Evolutionary conservation across 2,113 vertebrate genomes (phyloP), one percentile per base, ranked within the genome.

Genomic region (Noturus placidus): DNA sequence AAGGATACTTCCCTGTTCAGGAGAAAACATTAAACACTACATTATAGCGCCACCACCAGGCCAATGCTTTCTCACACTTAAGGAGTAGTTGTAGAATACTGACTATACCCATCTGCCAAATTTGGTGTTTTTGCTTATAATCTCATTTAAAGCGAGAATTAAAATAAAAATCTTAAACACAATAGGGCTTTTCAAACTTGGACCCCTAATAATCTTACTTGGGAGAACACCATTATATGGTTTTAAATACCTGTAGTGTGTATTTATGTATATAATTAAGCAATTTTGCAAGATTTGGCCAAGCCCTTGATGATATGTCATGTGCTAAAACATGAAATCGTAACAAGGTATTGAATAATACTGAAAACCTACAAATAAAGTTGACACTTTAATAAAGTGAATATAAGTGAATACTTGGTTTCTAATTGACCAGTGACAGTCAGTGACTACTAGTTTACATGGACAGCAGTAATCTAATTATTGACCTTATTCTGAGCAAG

Each of bases 341-440:
- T 35, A 84, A 70, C 22, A 20, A 77, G 46, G 46, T 10, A 10
- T 1, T 25, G 4, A 38, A 69, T 33, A 86, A 86, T 27, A 78
- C 74, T 65, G 25, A 74, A 85, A 85, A 85, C 38, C 15, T 42
- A 15, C 35, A 78, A 86, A 27, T 54, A 13, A 56, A 42, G 22
- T n/a, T 42, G 14, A 10, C 30, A 57, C 38, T 0, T 46, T 46
- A 59, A 46, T 27, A 56, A 35, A 82, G 56, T 46, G 15, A 46
- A 30, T 30, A 8, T 5, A 8, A 7, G 25, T 54, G 1, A 61
- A 77, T 14, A 76, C 74, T 77, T 30, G 76, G 1, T n/a, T 78
- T 27, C 4, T 78, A 52, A 78, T 17, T 35, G 25, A 59, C 35
- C 69, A 19, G 38, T n/a, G 25, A 83, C 0, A n/a, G 54, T 59